phyloP scores from a whole-genome alignment of 2,113 vertebrate genomes.

The Nyctereutes procyonoides region DNA sequence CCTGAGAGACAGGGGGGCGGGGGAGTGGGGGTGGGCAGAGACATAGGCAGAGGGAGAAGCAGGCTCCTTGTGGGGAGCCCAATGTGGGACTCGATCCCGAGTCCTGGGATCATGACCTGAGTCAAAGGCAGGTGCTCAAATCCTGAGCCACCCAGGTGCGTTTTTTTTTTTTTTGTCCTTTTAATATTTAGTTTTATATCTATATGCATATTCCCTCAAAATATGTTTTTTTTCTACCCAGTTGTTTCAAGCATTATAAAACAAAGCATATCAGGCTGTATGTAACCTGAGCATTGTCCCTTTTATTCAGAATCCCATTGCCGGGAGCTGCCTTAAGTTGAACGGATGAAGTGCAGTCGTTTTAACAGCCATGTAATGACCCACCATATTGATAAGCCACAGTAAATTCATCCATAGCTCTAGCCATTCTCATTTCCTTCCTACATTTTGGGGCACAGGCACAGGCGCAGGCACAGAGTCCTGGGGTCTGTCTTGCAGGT shows the following conservation, averaged over 20 bases:
- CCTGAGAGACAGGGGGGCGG: too few relatives aligned
- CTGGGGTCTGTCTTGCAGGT: neutral
- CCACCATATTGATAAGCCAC: neutral
- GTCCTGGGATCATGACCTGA: too few relatives aligned
- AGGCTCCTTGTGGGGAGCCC: too few relatives aligned
- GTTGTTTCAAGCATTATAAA: constrained; percentile 5
- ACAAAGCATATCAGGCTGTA: neutral
- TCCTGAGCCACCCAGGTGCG: too few relatives aligned
- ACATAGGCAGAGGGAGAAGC: too few relatives aligned
- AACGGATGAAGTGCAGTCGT: neutral
- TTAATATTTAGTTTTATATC: neutral
- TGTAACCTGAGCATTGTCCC: neutral
- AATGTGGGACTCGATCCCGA: too few relatives aligned
- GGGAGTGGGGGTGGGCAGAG: too few relatives aligned
- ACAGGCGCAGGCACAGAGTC: neutral
- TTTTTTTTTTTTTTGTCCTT: constrained; percentile 29
- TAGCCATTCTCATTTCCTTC: neutral
- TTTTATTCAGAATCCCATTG: constrained; percentile 25
- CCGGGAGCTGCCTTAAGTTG: neutral
- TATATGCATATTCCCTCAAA: neutral
- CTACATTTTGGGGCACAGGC: neutral
- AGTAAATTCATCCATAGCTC: neutral
- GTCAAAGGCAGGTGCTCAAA: too few relatives aligned
- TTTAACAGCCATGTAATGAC: neutral
- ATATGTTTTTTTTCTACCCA: neutral